Evolutionary conservation across 2,113 vertebrate species (phyloP).

Genomic region (Balaeniceps rex): DNA sequence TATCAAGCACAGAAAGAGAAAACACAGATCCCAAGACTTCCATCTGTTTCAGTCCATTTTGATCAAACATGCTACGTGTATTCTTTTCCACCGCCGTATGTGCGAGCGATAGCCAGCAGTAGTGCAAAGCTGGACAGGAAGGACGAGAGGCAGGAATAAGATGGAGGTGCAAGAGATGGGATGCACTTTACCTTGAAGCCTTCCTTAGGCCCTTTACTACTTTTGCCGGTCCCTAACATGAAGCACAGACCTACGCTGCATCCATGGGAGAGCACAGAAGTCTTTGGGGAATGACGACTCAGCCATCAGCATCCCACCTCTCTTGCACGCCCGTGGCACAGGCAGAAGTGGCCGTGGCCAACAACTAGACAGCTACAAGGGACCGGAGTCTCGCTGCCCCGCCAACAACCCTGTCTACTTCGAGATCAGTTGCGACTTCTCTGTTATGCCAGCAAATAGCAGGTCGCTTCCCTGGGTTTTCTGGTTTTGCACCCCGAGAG

Average conservation of each 20-base stretch:
- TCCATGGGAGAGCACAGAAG: background rate
- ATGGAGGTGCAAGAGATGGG: background rate
- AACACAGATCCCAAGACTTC: background rate
- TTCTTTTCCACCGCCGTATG: fast-evolving
- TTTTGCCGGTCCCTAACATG: no score
- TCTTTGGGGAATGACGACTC: background rate
- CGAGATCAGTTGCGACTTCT: background rate
- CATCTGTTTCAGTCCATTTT: background rate
- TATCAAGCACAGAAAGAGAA: background rate
- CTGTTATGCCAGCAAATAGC: background rate
- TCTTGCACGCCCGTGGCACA: fast-evolving
- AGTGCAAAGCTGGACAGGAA: background rate
- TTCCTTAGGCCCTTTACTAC: background rate
- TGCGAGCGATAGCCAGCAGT: background rate
- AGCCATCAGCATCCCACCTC: fast-evolving
- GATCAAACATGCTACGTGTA: background rate
- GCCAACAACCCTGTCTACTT: background rate
- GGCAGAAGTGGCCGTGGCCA: fast-evolving
- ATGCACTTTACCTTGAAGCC: background rate
- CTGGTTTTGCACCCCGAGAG: background rate
- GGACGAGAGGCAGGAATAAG: background rate
- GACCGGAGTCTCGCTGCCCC: fast-evolving
- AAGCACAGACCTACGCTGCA: background rate
- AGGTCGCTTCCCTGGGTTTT: background rate
- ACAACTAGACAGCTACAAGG: background rate